Base-by-base conservation (phyloP, 2,113 vertebrate species). In the Callorhinus ursinus region DNA sequence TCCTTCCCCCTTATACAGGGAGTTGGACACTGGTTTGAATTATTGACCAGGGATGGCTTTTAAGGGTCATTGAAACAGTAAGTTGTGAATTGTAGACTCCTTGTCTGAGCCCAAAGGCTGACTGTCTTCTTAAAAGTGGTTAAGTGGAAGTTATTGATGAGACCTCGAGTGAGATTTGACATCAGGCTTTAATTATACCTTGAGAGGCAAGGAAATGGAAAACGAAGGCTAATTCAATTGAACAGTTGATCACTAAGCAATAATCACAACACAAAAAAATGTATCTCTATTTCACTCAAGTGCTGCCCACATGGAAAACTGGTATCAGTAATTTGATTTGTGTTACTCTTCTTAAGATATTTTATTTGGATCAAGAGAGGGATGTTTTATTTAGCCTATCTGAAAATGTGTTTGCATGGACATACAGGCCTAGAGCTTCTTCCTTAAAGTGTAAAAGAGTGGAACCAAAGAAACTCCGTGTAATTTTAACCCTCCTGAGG, bases 171-270 rank as follows among this genome's bases (percentile, higher is more conserved):
- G 87, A 96, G 94, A 86, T 95, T 84, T 96, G 97, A 96, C 74
- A 97, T 86, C 46, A 95, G 81, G 95, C 92, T 85, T 98, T 98
- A 98, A 98, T 98, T 98, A 96, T 94, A 96, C 28, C 21, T 97
- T 96, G 88, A 98, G 96, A 98, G 82, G 90, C 72, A 97, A 92
- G 95, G 96, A 98, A 98, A 96, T 77, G 57, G 91, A 96, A 98
- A 95, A 53, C 80, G 85, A 97, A 97, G 92, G 36, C 72, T 81
- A 97, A 96, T 96, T 97, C 36, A 97, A 97, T 90, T 95, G 90
- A 96, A 94, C 26, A 97, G 72, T 22, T 96, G 92, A 98, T 98
- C 69, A 96, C 67, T 93, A 83, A 96, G 80, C 8, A 53, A 96
- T 95, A 98, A 98, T 88, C 67, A 98, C 83, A 97, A 82, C 13